phyloP scores from a whole-genome alignment of 2,113 vertebrate species.

The cat (Felis catus) region F.catus_Fca126_mat1.0 CM031419.1:13548001-13548500 shows the following conservation, averaged over 20 bases:
- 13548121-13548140: not conserved
- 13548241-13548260: not conserved
- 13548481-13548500: not conserved
- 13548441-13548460: too few relatives aligned
- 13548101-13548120: not conserved
- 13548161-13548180: not conserved
- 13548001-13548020: not conserved
- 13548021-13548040: not conserved
- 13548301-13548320: too few relatives aligned
- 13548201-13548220: not conserved
- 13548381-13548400: too few relatives aligned
- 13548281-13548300: too few relatives aligned
- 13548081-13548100: not conserved
- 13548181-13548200: not conserved
- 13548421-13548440: too few relatives aligned
- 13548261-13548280: not conserved
- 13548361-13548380: too few relatives aligned
- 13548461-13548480: too few relatives aligned
- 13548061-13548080: not conserved
- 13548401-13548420: too few relatives aligned
- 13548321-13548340: too few relatives aligned
- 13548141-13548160: not conserved
- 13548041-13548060: not conserved
- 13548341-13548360: too few relatives aligned
- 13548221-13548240: not conserved